phyloP scores from a whole-genome alignment of 2,113 vertebrate genomes.

The Callipepla squamata region DNA sequence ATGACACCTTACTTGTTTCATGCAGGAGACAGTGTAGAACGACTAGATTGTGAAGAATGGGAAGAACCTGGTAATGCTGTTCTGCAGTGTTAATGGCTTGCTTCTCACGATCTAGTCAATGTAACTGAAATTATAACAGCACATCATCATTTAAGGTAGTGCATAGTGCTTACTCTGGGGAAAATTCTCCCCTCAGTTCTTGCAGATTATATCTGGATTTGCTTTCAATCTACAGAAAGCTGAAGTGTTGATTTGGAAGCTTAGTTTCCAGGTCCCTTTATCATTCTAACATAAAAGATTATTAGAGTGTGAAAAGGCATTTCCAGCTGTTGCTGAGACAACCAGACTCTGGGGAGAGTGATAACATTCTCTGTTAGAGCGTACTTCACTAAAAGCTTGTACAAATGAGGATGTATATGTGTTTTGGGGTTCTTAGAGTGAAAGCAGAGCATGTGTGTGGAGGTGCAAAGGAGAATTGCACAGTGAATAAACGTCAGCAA shows the following conservation, averaged over 20 bases:
- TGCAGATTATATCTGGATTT: accelerated
- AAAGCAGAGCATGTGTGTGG: not conserved
- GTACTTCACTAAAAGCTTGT: slow-evolving; percentile 21
- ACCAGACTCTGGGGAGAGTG: not conserved
- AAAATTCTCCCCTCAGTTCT: not conserved
- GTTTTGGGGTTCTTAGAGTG: not conserved
- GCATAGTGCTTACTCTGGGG: not conserved
- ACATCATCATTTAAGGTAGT: not conserved
- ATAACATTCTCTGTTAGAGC: not conserved
- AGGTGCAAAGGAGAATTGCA: slow-evolving; percentile 2
- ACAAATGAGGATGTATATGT: not conserved
- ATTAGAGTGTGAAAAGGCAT: not conserved
- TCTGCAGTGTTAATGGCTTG: not conserved
- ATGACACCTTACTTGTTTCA: not conserved
- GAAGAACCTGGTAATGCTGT: not conserved
- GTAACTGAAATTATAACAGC: not conserved
- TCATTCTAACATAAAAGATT: slow-evolving; percentile 12
- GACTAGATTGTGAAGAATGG: not conserved
- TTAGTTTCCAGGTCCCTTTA: not conserved
- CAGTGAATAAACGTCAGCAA: not conserved
- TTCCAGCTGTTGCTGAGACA: not conserved
- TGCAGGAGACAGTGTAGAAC: not conserved
- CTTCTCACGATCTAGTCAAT: not conserved
- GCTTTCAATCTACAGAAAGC: not conserved
- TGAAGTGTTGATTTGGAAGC: slow-evolving; percentile 41